Evolutionary conservation across 2,888 invertebrate genomes (phyloP).

Genomic region (Drosophila pseudotalamancana): DNA sequence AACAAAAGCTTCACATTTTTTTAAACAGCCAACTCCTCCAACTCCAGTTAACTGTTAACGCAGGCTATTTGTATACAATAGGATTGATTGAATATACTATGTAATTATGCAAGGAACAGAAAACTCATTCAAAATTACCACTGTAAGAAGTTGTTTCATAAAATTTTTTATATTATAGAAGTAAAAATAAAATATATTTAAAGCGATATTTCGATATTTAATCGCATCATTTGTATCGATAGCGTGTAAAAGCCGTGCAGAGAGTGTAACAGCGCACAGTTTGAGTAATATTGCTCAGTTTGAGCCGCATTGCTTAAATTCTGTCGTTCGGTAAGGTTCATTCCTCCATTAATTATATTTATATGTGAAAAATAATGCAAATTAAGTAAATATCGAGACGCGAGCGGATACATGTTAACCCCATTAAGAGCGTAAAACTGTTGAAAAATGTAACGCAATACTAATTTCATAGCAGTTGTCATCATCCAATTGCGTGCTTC

Average conservation of each 20-base stretch:
- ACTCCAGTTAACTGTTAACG: not conserved
- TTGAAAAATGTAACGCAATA: constrained; percentile 19
- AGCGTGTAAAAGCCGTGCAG: not conserved
- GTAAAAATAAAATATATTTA: constrained; percentile 18
- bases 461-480: constrained; percentile 29
- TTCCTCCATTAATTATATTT: constrained; percentile 44
- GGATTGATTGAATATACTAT: not conserved
- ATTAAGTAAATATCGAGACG: constrained; percentile 3
- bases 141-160: constrained; percentile 1
- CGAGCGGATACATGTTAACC: not conserved
- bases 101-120: not conserved
- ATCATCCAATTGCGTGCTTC: constrained; percentile 53
- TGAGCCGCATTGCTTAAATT: constrained; percentile 44
- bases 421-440: not conserved
- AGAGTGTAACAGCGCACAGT: constrained; percentile 27
- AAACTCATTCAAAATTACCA: constrained; percentile 5
- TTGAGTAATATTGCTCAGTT: constrained; percentile 27
- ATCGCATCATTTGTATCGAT: constrained; percentile 5
- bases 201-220: constrained; percentile 5
- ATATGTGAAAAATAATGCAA: constrained; percentile 32
- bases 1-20: not conserved
- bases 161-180: constrained; percentile 4
- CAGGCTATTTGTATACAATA: not conserved
- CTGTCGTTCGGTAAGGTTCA: constrained; percentile 59
- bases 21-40: not conserved